Base-by-base conservation (phyloP, 2,797 vertebrate species). In the Anniella stebbinsi region DNA sequence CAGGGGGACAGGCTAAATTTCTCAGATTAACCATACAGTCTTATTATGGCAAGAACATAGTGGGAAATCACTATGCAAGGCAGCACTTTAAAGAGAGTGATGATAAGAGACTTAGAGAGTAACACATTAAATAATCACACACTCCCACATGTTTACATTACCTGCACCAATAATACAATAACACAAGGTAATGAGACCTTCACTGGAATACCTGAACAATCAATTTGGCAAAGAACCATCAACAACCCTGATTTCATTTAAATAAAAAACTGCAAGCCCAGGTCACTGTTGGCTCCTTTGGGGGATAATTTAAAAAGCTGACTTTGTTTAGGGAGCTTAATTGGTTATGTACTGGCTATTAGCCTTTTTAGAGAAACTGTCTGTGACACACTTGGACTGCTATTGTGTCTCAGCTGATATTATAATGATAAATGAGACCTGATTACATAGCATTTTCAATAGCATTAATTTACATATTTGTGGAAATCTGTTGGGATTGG, bases 391-490 rank as follows among this genome's bases (percentile, higher is more conserved):
- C 92, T 90, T 88, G 94, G 92, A 93, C 92, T 93, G 86, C 93
- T 94, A 95, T 95, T 87, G 38, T 94, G 92, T 95, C 96, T 96
- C 95, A 93, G 95, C 90, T 97, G 96, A 97, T 96, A 95, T 94
- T 96, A 95, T 96, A 96, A 94, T 96, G 96, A 96, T 96, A 97
- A 97, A 97, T 96, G 96, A 96, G 92, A 96, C 95, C 93, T 96
- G 97, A 97, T 97, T 97, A 96, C 92, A 93, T 96, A 96, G 95
- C 95, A 95, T 90, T 97, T 97, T 97, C 96, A 97, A 94, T 95
- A 92, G 86, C 94, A 96, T 97, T 96, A 95, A 97, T 97, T 97
- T 97, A 96, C 96, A 97, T 96, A 95, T 97, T 97, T 96, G 95
- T 95, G 94, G 94, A 97, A 96, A 90, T 96, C 97, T 97, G 91